A percentile compares a stretch with the other conserved stretches of the same genome.
Conservation (phyloP, 1,140 invertebrate species). For the Homarus americanus region DNA sequence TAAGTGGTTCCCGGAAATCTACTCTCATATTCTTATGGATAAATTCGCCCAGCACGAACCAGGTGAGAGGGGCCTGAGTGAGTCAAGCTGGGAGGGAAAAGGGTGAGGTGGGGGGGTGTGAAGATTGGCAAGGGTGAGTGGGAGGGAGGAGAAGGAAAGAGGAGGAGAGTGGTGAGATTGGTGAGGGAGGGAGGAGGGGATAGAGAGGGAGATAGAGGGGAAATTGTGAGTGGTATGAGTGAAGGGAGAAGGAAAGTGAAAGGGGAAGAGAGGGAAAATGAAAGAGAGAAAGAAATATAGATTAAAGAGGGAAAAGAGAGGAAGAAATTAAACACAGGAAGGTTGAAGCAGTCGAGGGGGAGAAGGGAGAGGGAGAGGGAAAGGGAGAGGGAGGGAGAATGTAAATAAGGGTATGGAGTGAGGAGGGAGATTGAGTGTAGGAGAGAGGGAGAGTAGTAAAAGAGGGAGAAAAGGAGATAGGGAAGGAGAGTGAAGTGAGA, state of each 20-base stretch:
- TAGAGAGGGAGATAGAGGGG: too few species aligned
- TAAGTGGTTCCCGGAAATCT: slow-evolving; percentile 3
- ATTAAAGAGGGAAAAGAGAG: too few species aligned
- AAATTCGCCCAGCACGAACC: not conserved
- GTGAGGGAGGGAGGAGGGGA: not conserved
- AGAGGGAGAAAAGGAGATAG: not conserved
- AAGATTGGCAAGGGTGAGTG: too few species aligned
- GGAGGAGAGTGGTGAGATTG: not conserved
- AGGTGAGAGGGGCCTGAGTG: too few species aligned
- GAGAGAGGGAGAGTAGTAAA: not conserved
- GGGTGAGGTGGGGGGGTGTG: too few species aligned
- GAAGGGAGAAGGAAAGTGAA: too few species aligned
- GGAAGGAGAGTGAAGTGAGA: too few species aligned
- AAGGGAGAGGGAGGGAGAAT: not conserved
- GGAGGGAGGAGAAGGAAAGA: too few species aligned
- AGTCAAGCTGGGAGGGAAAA: too few species aligned
- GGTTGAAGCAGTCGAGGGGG: not conserved
- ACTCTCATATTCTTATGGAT: not conserved
- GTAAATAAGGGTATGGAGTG: not conserved
- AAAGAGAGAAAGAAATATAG: not conserved
- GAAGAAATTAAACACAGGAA: too few species aligned
- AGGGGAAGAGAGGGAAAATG: not conserved
- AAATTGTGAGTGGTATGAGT: not conserved
- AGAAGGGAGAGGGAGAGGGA: not conserved
- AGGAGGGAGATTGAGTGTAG: too few species aligned